Evolutionary conservation across 2,113 vertebrate species (phyloP), one percentile per base, ranked within the genome.

Genomic region (Cisticola juncidis): DNA sequence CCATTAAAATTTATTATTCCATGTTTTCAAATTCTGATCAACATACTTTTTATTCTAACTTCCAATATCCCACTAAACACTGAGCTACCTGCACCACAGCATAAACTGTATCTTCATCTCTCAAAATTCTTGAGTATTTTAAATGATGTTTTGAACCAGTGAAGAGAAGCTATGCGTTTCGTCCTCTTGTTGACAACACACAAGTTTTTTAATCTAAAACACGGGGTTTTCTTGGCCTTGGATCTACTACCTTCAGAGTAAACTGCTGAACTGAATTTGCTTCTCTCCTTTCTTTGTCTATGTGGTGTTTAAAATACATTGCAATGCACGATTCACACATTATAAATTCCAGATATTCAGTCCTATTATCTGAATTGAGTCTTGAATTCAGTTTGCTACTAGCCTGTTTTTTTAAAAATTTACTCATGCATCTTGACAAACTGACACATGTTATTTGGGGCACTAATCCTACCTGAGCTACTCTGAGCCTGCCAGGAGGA

Each of bases 391-490:
- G n/a, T 73, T 58, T 54, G n/a, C 33, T 74, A 28, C 24, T n/a
- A 66, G 9, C 16, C 44, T 54, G 9, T 2, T 44, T 45, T 40
- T 51, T 62, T 2, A 13, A 40, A 53, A 73, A 47, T 33, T 51
- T 17, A 42, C 8, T 19, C 36, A 11, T 0, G 18, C 10, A 44
- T 33, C 44, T 58, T 62, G 56, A 45, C 51, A 88, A 80, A 66
- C 31, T 29, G 11, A 54, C 20, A 11, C 15, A 40, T 0, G 0
- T 53, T 45, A 50, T 23, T 25, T 60, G 36, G 17, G 57, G 33
- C 8, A 18, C 53, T 36, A 54, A 17, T 29, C 35, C 65, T 38
- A 26, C 8, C 15, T 35, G 35, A 40, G 22, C 64, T 81, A n/a
- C n/a, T 62, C 50, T 36, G 22, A 83, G 38, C 26, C 40, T 56